Evolutionary conservation across 2,113 vertebrate genomes (phyloP).

Genomic region (Myrmophylax atrothorax): DNA sequence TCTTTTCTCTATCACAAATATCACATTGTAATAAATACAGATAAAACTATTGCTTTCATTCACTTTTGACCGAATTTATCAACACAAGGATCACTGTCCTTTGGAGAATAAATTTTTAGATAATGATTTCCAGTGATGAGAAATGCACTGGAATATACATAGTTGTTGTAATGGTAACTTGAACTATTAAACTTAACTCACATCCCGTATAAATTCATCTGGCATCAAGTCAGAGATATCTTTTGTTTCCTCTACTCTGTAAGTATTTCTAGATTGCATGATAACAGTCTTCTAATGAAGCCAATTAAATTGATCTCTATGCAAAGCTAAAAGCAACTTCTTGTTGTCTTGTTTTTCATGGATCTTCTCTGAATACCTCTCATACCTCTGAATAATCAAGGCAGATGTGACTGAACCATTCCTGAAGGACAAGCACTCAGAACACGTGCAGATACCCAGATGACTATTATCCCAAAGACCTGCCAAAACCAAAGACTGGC

Average conservation of each 20-base stretch:
- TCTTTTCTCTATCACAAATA: neutral
- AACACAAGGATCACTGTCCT: neutral
- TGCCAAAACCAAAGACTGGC: neutral
- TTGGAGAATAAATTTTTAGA: neutral
- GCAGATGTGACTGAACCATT: neutral
- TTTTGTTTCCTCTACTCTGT: fast-evolving
- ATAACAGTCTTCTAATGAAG: neutral
- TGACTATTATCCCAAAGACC: neutral
- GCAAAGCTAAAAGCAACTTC: neutral
- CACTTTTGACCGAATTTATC: neutral
- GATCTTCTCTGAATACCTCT: fast-evolving
- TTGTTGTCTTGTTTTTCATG: neutral
- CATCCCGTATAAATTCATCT: neutral
- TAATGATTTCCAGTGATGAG: neutral
- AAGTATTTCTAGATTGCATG: neutral
- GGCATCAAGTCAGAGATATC: neutral
- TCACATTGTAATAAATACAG: neutral
- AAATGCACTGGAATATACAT: neutral
- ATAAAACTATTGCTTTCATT: neutral
- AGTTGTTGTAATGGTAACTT: neutral
- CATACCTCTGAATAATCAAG: fast-evolving
- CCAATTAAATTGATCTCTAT: neutral
- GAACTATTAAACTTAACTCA: neutral
- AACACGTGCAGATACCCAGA: neutral
- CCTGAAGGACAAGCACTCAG: neutral